Evolutionary conservation across 2,113 vertebrate species (phyloP).

Genomic region (Orthonyx spaldingii): DNA sequence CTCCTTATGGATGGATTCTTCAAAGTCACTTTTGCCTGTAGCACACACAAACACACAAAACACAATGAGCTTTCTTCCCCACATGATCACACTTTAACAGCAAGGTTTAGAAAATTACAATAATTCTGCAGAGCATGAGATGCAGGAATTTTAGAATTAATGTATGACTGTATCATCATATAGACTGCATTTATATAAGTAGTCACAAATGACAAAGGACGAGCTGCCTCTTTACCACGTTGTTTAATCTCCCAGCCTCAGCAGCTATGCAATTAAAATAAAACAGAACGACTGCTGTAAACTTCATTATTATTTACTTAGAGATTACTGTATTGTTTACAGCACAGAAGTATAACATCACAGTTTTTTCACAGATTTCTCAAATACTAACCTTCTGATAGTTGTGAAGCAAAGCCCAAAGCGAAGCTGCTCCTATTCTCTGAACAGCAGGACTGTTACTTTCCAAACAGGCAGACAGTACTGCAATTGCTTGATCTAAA

Average conservation of each 20-base stretch:
- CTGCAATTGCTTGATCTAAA: conserved; percentile 81
- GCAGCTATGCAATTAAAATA: neutral
- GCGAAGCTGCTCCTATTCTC: conserved; percentile 85
- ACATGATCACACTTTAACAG: neutral
- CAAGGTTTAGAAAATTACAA: neutral
- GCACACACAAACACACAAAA: conserved; percentile 1
- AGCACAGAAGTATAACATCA: neutral
- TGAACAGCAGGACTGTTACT: conserved; percentile 72
- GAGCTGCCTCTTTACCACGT: neutral
- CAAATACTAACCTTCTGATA: conserved; percentile 85
- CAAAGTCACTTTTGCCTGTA: conserved; percentile 89
- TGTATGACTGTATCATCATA: neutral
- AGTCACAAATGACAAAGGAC: neutral
- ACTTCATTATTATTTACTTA: neutral
- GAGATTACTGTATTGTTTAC: neutral
- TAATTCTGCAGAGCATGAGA: neutral
- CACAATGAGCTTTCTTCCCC: neutral
- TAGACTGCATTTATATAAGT: neutral
- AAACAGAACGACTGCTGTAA: neutral
- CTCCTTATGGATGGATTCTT: conserved; percentile 87
- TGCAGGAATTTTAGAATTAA: neutral
- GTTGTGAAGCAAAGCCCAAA: conserved; percentile 93
- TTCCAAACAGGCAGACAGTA: conserved; percentile 81
- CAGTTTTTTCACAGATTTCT: neutral
- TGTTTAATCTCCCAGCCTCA: neutral